phyloP scores from a whole-genome alignment of 1,140 invertebrate genomes.

The Gryon sp. region DNA sequence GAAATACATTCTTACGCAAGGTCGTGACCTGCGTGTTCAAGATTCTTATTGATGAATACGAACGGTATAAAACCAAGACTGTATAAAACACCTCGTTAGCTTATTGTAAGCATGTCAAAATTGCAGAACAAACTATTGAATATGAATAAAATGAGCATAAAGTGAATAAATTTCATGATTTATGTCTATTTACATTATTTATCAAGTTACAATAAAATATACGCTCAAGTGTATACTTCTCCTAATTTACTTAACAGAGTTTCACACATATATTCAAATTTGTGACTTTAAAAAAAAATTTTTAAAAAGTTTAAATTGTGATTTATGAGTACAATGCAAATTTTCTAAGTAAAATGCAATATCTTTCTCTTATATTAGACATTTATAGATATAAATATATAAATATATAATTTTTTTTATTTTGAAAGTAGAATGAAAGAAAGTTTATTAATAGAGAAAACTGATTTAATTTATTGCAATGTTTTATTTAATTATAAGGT shows the following conservation, averaged over 20 bases:
- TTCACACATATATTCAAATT: no score
- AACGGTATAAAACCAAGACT: conserved; percentile 57
- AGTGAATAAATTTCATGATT: conserved; percentile 40
- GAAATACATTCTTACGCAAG: conserved; percentile 64
- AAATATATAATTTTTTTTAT: no score
- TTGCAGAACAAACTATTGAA: conserved; percentile 58
- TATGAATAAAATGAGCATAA: conserved; percentile 34
- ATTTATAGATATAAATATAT: no score
- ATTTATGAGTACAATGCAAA: no score
- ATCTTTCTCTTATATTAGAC: no score
- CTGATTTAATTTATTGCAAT: no score
- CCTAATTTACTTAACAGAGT: background rate
- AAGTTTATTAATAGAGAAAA: no score
- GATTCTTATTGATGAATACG: conserved; percentile 62
- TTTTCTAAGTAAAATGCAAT: no score
- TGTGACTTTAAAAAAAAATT: no score
- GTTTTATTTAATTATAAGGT: no score
- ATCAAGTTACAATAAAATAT: conserved; percentile 10
- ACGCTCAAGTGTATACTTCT: conserved; percentile 1
- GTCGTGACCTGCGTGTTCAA: conserved; percentile 61
- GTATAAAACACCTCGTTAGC: conserved; percentile 65
- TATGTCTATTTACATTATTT: conserved; percentile 53
- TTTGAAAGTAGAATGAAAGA: no score
- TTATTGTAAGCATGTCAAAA: conserved; percentile 60
- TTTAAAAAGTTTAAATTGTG: no score